Conservation (phyloP, 2,888 invertebrate species). For the Lasioglossum malachurum region DNA sequence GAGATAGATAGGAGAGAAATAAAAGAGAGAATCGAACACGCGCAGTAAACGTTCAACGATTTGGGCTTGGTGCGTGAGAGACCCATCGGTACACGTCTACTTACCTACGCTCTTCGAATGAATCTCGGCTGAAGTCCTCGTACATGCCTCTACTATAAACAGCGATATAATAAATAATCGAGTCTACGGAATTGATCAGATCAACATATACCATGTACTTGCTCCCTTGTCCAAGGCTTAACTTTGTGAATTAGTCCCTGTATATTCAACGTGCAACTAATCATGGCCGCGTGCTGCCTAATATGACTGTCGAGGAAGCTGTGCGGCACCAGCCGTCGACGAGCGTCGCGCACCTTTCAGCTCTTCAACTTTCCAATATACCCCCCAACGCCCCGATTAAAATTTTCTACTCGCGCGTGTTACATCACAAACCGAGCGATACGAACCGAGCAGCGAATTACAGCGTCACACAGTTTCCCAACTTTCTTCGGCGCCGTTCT, state of each 20-base stretch:
- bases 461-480: not conserved
- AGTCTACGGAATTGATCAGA: constrained; percentile 73
- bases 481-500: not conserved
- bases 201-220: constrained; percentile 73
- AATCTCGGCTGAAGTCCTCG: constrained; percentile 95
- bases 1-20: constrained; percentile 15
- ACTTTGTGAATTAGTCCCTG: constrained; percentile 82
- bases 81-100: constrained; percentile 76
- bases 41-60: constrained; percentile 53
- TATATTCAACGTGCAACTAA: constrained; percentile 67
- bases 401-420: not conserved
- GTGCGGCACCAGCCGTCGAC: not conserved
- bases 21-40: constrained; percentile 45
- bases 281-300: constrained; percentile 70
- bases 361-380: not conserved
- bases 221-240: constrained; percentile 82
- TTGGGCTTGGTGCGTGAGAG: constrained; percentile 69
- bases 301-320: constrained; percentile 68
- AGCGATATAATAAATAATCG: constrained; percentile 83
- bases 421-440: not conserved
- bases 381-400: not conserved
- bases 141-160: constrained; percentile 89
- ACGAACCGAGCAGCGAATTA: not conserved
- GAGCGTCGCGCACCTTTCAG: not conserved
- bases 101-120: constrained; percentile 94